Evolutionary conservation across 2,888 invertebrate species (phyloP).

Genomic region (Cheilosia scutellata): DNA sequence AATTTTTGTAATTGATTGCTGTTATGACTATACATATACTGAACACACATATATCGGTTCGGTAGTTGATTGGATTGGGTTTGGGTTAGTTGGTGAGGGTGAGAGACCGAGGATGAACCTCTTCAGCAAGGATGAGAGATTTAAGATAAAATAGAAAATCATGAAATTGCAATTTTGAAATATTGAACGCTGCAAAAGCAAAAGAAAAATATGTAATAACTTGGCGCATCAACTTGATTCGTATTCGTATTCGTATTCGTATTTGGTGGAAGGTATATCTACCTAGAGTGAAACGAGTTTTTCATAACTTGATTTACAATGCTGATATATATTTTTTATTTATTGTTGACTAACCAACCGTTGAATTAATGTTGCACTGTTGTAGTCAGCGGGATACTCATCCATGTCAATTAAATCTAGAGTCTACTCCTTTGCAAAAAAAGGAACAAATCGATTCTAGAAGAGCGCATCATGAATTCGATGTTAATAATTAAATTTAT

Average conservation of each 20-base stretch:
- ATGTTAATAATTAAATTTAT: too few relatives aligned
- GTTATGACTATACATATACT: conserved; percentile 29
- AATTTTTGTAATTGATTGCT: conserved; percentile 65
- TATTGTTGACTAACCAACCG: conserved; percentile 19
- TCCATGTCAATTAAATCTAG: background rate
- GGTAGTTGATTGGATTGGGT: conserved; percentile 42
- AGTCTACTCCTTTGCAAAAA: background rate
- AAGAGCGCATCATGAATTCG: background rate
- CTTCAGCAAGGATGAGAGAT: conserved; percentile 32
- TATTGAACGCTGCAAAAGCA: conserved; percentile 15
- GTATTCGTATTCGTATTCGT: background rate
- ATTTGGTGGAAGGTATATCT: background rate
- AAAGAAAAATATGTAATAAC: background rate
- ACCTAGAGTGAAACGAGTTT: conserved; percentile 19
- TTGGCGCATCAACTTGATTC: conserved; percentile 12
- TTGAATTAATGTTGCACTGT: conserved; percentile 3
- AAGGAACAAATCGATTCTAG: background rate
- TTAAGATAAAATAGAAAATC: conserved; percentile 40
- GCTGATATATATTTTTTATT: conserved; percentile 15
- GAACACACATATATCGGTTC: background rate
- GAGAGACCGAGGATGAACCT: conserved; percentile 25
- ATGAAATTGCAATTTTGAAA: conserved; percentile 56
- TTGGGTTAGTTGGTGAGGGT: conserved; percentile 42
- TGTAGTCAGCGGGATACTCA: conserved; percentile 2
- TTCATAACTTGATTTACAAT: conserved; percentile 40